phyloP scores from a whole-genome alignment of 2,797 vertebrate species.

The Coluber constrictor region DNA sequence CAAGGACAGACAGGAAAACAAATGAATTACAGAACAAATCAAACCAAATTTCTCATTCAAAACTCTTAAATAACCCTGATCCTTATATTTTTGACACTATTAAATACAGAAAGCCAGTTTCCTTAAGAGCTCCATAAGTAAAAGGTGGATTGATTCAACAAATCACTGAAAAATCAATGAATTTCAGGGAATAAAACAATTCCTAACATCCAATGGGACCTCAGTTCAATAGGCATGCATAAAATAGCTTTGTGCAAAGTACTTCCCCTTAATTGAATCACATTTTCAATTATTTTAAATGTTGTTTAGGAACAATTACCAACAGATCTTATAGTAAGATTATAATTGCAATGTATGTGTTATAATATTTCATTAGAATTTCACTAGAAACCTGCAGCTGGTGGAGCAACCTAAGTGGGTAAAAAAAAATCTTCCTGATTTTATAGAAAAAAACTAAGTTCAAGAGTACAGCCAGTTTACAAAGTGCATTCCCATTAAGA shows the following conservation, averaged over 20 bases:
- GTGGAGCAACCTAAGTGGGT: neutral
- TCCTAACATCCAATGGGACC: neutral
- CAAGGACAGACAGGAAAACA: neutral
- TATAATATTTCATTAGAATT: neutral
- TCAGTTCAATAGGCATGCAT: neutral
- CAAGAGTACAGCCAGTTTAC: neutral
- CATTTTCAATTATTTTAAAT: neutral
- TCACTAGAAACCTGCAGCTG: neutral
- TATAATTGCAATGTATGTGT: neutral
- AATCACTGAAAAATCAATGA: neutral
- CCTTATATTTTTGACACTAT: neutral
- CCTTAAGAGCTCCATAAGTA: neutral
- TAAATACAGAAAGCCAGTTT: neutral
- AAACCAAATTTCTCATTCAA: neutral
- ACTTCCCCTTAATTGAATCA: neutral
- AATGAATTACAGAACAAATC: neutral
- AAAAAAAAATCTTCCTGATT: neutral
- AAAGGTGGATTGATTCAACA: neutral
- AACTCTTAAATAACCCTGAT: neutral
- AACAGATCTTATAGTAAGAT: neutral
- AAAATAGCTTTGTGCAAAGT: neutral
- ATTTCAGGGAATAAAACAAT: neutral
- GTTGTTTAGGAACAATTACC: neutral
- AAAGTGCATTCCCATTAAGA: neutral
- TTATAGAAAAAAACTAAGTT: neutral